Evolutionary conservation across 2,888 invertebrate genomes (phyloP).

Genomic region (Eupithecia inturbata): DNA sequence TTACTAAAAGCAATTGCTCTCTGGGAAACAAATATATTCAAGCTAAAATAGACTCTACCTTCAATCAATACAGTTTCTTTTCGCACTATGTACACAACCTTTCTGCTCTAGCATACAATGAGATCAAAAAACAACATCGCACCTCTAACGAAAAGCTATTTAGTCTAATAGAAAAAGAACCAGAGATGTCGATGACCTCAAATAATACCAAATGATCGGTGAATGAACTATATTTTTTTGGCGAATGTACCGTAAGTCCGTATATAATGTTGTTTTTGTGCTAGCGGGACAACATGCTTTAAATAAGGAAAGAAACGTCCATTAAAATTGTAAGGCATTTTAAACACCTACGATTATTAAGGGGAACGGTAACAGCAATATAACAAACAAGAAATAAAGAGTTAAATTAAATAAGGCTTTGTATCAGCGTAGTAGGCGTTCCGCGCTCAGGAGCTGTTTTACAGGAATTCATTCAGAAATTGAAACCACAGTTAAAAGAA

Average conservation of each 20-base stretch:
- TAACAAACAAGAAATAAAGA: background rate
- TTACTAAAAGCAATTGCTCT: slow-evolving; percentile 37
- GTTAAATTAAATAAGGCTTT: background rate
- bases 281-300: slow-evolving; percentile 36
- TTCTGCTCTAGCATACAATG: slow-evolving; percentile 49
- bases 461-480: background rate
- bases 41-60: slow-evolving; percentile 53
- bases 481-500: background rate
- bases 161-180: slow-evolving; percentile 63
- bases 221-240: slow-evolving; percentile 57
- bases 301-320: background rate
- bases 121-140: slow-evolving; percentile 58
- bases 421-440: background rate
- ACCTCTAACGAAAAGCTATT: slow-evolving; percentile 63
- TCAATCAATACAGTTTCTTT: slow-evolving; percentile 48
- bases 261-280: slow-evolving; percentile 42
- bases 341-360: background rate
- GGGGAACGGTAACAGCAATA: background rate
- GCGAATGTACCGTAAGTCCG: slow-evolving; percentile 52
- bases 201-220: slow-evolving; percentile 54
- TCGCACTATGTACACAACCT: slow-evolving; percentile 16
- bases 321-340: background rate
- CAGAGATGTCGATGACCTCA: slow-evolving; percentile 60
- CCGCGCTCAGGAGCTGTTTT: background rate
- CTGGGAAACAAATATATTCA: slow-evolving; percentile 47